These are phyloP conservation scores for Elaphurus davidianus DNA, from an alignment of 2,113 vertebrate genomes.

Conservation along the genomic window DNA sequence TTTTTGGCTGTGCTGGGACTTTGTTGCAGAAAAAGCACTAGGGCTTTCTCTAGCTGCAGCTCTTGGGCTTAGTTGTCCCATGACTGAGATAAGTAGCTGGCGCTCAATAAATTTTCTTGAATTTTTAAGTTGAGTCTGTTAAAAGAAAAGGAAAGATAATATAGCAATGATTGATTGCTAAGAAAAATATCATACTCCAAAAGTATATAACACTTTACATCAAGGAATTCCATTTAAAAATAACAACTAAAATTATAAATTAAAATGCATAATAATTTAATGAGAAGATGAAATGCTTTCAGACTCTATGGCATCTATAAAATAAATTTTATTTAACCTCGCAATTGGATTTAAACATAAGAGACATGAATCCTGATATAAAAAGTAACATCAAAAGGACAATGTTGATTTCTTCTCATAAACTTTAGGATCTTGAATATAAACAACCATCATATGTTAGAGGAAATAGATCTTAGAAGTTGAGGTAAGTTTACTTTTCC, in stretches of 20 bases:
- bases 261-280: background rate
- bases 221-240: background rate
- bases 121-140: background rate
- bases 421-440: background rate
- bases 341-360: background rate
- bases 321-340: background rate
- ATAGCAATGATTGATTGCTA: background rate
- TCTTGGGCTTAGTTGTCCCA: background rate
- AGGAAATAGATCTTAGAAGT: background rate
- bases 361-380: background rate
- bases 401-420: background rate
- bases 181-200: background rate
- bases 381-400: background rate
- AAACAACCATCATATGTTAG: background rate
- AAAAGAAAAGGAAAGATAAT: background rate
- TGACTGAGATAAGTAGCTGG: background rate
- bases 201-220: background rate
- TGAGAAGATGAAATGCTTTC: background rate
- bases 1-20: background rate
- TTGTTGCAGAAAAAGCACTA: background rate
- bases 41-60: background rate
- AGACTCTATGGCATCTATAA: background rate
- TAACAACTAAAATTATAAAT: background rate
- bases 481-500: background rate
- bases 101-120: background rate